phyloP scores from a whole-genome alignment of 2,797 vertebrate species.

The Spinibarbus caldwelli region DNA sequence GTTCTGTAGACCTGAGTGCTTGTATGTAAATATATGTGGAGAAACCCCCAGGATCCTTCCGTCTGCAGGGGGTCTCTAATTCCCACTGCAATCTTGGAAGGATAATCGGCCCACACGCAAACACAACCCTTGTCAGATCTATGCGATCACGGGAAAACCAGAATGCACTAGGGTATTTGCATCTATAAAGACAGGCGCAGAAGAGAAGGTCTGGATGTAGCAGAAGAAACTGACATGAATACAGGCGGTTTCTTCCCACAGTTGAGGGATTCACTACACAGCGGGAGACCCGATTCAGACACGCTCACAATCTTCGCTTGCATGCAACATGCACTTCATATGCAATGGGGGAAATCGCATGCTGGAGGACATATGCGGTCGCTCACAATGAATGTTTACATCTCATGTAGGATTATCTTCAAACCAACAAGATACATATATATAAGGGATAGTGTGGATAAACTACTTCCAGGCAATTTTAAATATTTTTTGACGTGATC shows the following conservation, averaged over 20 bases:
- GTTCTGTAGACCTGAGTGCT: slow-evolving; percentile 8
- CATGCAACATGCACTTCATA: slow-evolving; percentile 5
- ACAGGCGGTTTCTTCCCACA: slow-evolving; percentile 29
- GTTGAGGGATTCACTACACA: slow-evolving; percentile 20
- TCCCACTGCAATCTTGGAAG: slow-evolving; percentile 60
- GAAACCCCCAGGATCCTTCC: slow-evolving; percentile 21
- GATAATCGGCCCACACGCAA: slow-evolving; percentile 55
- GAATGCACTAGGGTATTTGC: slow-evolving; percentile 49
- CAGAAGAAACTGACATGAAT: slow-evolving; percentile 25
- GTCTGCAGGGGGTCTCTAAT: slow-evolving; percentile 58
- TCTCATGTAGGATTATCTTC: neutral
- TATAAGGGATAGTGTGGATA: neutral
- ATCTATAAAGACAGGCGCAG: slow-evolving; percentile 54
- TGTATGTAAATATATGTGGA: slow-evolving; percentile 5
- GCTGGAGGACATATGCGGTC: neutral
- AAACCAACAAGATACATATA: neutral
- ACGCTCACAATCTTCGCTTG: slow-evolving; percentile 10
- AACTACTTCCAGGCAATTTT: neutral
- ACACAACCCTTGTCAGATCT: slow-evolving; percentile 27
- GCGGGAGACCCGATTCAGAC: neutral
- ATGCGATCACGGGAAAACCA: slow-evolving; percentile 16
- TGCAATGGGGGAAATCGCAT: neutral
- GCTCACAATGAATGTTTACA: slow-evolving; percentile 5
- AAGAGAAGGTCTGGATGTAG: slow-evolving; percentile 42
- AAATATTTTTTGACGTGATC: neutral